These are phyloP conservation scores for Acleris literana DNA, from an alignment of 2,888 invertebrate species.

Conservation along the genomic window DNA sequence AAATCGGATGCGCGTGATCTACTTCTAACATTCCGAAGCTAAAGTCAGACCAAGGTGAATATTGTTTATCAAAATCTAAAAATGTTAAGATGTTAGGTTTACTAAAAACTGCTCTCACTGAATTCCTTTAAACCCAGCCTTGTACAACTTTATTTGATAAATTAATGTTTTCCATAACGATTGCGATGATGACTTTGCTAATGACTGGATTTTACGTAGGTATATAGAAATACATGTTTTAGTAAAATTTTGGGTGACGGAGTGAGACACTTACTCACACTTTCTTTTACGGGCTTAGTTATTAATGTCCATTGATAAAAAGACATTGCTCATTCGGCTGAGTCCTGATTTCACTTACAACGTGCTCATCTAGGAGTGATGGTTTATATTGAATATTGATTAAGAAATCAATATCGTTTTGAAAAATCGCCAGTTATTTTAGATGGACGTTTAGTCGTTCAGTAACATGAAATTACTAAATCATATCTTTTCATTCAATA, in stretches of 20 bases:
- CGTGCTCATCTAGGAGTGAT: background rate
- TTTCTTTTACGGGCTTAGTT: slow-evolving; percentile 22
- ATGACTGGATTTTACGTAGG: slow-evolving; percentile 45
- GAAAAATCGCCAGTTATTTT: too few relatives aligned
- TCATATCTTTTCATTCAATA: too few relatives aligned
- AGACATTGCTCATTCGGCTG: slow-evolving; percentile 4
- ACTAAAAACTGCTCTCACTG: slow-evolving; percentile 30
- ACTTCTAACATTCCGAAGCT: background rate
- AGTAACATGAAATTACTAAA: too few relatives aligned
- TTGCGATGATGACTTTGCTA: slow-evolving; percentile 38
- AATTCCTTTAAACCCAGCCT: slow-evolving; percentile 39
- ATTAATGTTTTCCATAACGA: slow-evolving; percentile 43
- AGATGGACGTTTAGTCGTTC: too few relatives aligned
- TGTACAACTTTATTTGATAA: slow-evolving; percentile 47
- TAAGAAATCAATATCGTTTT: too few relatives aligned
- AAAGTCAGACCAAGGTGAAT: slow-evolving; percentile 6
- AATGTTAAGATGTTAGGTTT: slow-evolving; percentile 4
- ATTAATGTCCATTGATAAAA: slow-evolving; percentile 23
- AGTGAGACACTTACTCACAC: slow-evolving; percentile 18
- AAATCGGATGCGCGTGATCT: background rate
- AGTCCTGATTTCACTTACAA: slow-evolving; percentile 3
- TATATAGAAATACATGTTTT: slow-evolving; percentile 31
- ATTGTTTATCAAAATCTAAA: slow-evolving; percentile 8
- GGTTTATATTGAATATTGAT: background rate
- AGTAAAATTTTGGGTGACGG: slow-evolving; percentile 20